phyloP scores from a whole-genome alignment of 30 jellyfish, hydroid and myxozoan genomes.

The Pelagia noctiluca region DNA sequence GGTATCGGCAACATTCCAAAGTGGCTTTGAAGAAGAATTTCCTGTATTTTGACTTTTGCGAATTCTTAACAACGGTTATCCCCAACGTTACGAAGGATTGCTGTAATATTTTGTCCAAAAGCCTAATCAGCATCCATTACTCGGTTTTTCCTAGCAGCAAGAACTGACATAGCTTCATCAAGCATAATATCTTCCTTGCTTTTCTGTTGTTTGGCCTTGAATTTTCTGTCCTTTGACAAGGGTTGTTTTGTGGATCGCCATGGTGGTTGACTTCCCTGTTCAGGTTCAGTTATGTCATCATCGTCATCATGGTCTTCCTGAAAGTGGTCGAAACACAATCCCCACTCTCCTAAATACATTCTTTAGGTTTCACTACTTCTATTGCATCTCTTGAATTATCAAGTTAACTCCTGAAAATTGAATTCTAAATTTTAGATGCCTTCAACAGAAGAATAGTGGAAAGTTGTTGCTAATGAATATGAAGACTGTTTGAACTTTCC shows the following conservation, averaged over 20 bases:
- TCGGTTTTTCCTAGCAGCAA: background rate
- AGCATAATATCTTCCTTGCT: background rate
- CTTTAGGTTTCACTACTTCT: too few species aligned
- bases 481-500: constrained; percentile 53
- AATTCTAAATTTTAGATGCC: constrained; percentile 50
- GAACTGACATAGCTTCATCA: background rate
- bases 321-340: background rate
- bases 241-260: background rate
- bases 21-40: background rate
- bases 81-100: background rate
- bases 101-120: background rate
- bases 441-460: constrained; percentile 65
- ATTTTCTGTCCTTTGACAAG: background rate
- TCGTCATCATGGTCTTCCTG: background rate
- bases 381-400: too few species aligned
- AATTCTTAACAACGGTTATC: background rate
- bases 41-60: background rate
- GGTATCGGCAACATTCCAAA: background rate
- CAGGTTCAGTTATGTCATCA: background rate
- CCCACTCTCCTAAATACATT: background rate
- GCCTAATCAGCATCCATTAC: background rate
- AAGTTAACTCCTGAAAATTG: background rate
- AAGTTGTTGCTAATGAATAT: constrained; percentile 10
- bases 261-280: background rate
- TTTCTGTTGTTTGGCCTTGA: background rate